Evolutionary conservation across 2,113 vertebrate species (phyloP).

Genomic region (Actenoides lindsayi): DNA sequence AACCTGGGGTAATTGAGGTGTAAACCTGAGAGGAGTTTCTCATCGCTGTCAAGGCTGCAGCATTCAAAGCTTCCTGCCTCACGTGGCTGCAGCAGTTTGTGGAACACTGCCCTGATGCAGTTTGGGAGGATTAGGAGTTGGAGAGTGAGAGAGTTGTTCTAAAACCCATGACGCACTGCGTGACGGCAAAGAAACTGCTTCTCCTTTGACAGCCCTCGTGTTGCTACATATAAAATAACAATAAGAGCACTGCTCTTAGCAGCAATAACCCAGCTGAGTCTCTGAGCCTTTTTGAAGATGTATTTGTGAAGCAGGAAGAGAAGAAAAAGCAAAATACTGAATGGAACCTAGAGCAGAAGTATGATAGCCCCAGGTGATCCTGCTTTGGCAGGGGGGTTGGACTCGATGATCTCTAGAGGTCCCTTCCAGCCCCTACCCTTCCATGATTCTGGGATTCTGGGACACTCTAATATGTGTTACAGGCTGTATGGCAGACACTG

Average conservation of each 20-base stretch:
- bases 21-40: neutral
- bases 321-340: neutral
- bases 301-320: neutral
- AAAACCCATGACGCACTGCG: neutral
- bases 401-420: no score
- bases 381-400: no score
- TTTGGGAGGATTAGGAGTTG: neutral
- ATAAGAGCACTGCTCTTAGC: neutral
- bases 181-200: neutral
- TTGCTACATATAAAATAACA: neutral
- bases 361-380: neutral
- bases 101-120: accelerated
- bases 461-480: accelerated
- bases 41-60: accelerated
- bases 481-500: neutral
- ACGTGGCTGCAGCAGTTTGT: neutral
- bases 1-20: neutral
- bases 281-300: neutral
- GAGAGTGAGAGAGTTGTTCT: neutral
- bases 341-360: neutral
- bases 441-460: no score
- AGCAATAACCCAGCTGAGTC: neutral
- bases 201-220: neutral
- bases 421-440: no score
- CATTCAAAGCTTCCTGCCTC: neutral